Conservation (phyloP, 2,888 invertebrate genomes). For the Sympetrum striolatum region DNA sequence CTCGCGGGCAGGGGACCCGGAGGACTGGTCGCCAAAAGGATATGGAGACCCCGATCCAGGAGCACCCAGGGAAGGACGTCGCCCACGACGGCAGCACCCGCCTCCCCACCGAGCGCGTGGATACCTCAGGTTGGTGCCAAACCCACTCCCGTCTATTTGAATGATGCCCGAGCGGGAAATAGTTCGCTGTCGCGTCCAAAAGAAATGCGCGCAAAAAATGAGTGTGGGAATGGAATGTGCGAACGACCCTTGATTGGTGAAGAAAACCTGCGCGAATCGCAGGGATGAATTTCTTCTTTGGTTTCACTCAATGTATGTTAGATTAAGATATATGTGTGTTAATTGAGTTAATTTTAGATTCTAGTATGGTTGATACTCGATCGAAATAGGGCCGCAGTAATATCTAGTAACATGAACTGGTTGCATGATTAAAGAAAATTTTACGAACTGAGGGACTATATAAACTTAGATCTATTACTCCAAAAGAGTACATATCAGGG, state of each 20-base stretch:
- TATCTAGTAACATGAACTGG: no score
- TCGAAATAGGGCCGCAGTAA: no score
- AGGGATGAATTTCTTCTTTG: no score
- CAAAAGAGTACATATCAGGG: no score
- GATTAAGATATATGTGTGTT: no score
- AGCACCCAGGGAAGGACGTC: conserved; percentile 57
- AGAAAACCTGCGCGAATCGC: not conserved
- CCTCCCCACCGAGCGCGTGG: conserved; percentile 70
- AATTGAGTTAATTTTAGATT: no score
- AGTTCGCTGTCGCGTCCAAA: not conserved
- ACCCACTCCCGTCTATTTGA: not conserved
- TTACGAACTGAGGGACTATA: no score
- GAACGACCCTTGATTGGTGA: not conserved
- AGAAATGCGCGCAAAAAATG: not conserved
- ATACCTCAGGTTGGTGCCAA: conserved; percentile 79
- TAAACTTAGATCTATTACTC: no score
- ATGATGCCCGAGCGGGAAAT: not conserved
- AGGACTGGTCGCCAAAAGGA: conserved; percentile 79
- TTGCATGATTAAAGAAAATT: no score
- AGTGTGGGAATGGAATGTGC: not conserved
- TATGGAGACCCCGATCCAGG: conserved; percentile 85
- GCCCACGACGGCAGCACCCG: conserved; percentile 70
- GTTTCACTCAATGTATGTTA: no score
- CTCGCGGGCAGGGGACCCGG: conserved; percentile 62
- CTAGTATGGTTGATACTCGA: no score